Evolutionary conservation across 2,113 vertebrate genomes (phyloP).

Genomic region (Chaetorhynchus papuensis): DNA sequence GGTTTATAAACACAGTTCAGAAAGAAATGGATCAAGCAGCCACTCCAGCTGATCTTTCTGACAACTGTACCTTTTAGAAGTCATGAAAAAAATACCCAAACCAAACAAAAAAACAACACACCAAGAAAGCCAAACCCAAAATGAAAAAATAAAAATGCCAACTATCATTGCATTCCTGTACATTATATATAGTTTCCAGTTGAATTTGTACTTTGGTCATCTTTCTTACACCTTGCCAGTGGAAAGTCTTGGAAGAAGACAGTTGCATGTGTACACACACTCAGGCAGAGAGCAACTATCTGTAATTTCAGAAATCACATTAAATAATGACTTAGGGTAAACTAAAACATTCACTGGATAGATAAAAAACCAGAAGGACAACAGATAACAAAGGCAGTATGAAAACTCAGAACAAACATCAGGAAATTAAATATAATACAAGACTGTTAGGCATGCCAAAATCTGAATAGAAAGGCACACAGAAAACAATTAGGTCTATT

Average conservation of each 20-base stretch:
- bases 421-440: not conserved
- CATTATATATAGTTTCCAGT: not conserved
- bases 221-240: not conserved
- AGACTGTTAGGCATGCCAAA: not conserved
- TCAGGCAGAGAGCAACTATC: not conserved
- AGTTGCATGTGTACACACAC: accelerated
- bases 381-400: not conserved
- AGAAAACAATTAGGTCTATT: not conserved
- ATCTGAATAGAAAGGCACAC: not conserved
- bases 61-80: not conserved
- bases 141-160: not conserved
- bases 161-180: not conserved
- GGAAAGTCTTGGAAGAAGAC: not conserved
- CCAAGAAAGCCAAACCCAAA: not conserved
- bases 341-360: not conserved
- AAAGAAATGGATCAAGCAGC: not conserved
- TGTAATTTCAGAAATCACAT: not conserved
- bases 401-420: not conserved
- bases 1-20: not conserved
- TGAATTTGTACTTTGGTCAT: not conserved
- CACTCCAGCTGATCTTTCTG: not conserved
- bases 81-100: not conserved
- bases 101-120: not conserved
- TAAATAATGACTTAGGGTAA: not conserved
- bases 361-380: not conserved